Conservation (phyloP, 2,113 vertebrate species). For the Salvator merianae region DNA sequence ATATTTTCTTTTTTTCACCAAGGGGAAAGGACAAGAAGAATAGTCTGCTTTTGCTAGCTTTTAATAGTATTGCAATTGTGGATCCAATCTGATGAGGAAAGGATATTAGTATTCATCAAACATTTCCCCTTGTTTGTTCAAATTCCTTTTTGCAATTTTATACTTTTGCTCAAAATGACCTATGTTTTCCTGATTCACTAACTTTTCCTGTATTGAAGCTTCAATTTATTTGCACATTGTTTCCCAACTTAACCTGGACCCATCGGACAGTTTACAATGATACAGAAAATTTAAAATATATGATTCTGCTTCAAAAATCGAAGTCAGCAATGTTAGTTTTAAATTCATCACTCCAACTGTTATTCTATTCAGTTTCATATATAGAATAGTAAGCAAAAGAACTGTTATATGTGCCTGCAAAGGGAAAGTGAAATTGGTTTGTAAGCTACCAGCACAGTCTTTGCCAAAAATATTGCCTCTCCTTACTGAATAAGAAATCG, state of each 20-base stretch:
- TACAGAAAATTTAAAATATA: not conserved
- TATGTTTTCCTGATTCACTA: not conserved
- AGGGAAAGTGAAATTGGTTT: not conserved
- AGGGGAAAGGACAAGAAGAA: constrained; percentile 44
- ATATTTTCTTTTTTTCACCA: constrained; percentile 75
- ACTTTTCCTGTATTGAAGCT: not conserved
- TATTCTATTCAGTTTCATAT: not conserved
- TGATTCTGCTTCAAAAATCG: not conserved
- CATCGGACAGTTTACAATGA: not conserved
- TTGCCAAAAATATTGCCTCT: no score
- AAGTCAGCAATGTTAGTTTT: not conserved
- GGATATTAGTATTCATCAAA: constrained; percentile 4
- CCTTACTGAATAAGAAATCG: no score
- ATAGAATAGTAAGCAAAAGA: not conserved
- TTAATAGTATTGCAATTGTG: constrained; percentile 19
- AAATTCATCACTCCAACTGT: not conserved
- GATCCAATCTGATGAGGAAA: constrained; percentile 40
- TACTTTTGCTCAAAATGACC: constrained; percentile 11
- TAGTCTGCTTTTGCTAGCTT: constrained; percentile 54
- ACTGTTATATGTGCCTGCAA: no score
- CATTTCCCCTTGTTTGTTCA: constrained; percentile 8
- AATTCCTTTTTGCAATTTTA: not conserved
- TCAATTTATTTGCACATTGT: constrained; percentile 17
- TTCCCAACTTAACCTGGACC: not conserved
- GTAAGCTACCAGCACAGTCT: not conserved